Evolutionary conservation across 2,888 invertebrate species (phyloP).

Genomic region (Andrena hattorfiana): DNA sequence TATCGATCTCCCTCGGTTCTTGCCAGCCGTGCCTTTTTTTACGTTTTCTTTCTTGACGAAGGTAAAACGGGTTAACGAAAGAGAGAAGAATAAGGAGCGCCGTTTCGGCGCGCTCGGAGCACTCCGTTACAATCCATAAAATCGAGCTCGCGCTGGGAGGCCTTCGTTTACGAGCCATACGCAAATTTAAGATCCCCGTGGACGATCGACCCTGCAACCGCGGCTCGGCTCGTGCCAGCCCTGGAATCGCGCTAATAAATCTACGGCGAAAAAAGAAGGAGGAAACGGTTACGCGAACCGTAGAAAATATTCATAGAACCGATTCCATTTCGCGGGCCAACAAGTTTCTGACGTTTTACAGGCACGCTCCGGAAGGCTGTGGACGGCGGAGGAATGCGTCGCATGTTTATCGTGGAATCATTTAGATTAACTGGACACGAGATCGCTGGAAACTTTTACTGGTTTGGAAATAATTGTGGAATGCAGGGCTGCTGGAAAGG

Average conservation of each 20-base stretch:
- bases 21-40: neutral
- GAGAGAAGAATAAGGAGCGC: slow-evolving; percentile 40
- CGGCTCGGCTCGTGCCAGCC: slow-evolving; percentile 27
- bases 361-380: neutral
- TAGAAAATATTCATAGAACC: slow-evolving; percentile 45
- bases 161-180: slow-evolving; percentile 61
- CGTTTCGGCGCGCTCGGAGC: slow-evolving; percentile 28
- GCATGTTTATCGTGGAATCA: slow-evolving; percentile 15
- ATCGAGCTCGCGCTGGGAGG: slow-evolving; percentile 38
- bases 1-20: slow-evolving; percentile 49
- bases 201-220: slow-evolving; percentile 44
- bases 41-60: slow-evolving; percentile 37
- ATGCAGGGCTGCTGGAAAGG: neutral
- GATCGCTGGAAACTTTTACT: neutral
- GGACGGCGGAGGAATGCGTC: neutral
- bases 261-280: slow-evolving; percentile 29
- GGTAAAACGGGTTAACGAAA: slow-evolving; percentile 38
- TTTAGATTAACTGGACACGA: slow-evolving; percentile 14
- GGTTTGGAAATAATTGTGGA: neutral
- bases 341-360: slow-evolving; percentile 14
- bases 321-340: slow-evolving; percentile 32
- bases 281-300: slow-evolving; percentile 31
- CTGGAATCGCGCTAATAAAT: slow-evolving; percentile 58
- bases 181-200: slow-evolving; percentile 61
- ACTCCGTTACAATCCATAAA: slow-evolving; percentile 64